These are phyloP conservation scores for Acronicta alni DNA, from an alignment of 2,888 invertebrate species.

Conservation along the genomic window DNA sequence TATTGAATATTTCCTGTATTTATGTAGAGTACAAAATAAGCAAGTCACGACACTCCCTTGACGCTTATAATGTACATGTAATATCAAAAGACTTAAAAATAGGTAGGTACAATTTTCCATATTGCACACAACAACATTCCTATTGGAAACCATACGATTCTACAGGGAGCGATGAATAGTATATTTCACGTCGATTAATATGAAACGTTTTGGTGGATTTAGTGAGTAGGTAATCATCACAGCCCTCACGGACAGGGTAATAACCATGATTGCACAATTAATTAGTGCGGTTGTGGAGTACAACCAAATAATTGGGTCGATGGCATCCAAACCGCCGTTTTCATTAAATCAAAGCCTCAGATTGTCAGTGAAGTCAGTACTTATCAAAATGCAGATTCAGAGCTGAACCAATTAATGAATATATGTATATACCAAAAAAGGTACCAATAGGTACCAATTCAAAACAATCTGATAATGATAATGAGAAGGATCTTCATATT, in stretches of 20 bases:
- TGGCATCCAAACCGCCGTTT: slow-evolving; percentile 32
- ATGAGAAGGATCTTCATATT: too few species aligned
- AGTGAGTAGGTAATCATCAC: slow-evolving; percentile 13
- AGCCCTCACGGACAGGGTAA: slow-evolving; percentile 3
- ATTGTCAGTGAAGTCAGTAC: slow-evolving; percentile 14
- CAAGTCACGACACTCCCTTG: too few species aligned
- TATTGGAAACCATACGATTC: too few species aligned
- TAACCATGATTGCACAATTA: slow-evolving; percentile 37
- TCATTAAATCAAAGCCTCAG: slow-evolving; percentile 27
- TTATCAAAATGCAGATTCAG: slow-evolving; percentile 26
- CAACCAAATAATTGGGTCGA: slow-evolving; percentile 37
- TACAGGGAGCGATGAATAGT: not conserved
- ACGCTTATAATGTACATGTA: too few species aligned
- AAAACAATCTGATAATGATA: too few species aligned
- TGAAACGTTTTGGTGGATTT: slow-evolving; percentile 11
- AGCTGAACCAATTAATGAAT: not conserved
- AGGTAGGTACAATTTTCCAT: too few species aligned
- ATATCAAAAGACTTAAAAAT: too few species aligned
- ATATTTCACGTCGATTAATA: slow-evolving; percentile 1
- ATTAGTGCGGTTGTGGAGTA: slow-evolving; percentile 37
- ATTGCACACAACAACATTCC: too few species aligned
- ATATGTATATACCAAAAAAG: too few species aligned
- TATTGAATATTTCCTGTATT: too few species aligned
- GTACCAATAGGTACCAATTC: too few species aligned
- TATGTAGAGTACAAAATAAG: too few species aligned